phyloP scores from a whole-genome alignment of 2,888 invertebrate genomes.

The Megaustenia siamemsis region DNA sequence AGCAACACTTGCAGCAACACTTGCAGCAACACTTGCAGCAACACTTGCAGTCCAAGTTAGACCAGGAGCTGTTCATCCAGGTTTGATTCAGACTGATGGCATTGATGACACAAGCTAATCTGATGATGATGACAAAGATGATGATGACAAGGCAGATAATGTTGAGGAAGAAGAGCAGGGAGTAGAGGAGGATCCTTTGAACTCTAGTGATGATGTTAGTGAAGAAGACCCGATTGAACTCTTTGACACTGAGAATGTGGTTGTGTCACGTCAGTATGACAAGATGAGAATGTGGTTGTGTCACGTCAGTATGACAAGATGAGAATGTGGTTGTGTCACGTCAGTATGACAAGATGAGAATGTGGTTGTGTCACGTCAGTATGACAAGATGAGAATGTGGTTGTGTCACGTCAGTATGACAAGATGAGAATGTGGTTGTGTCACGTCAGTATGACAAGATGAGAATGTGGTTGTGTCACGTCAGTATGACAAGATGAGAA shows the following conservation, averaged over 20 bases:
- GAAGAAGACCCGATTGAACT: constrained; percentile 93
- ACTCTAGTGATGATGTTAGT: constrained; percentile 97
- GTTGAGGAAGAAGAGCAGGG: constrained; percentile 86
- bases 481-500: constrained; percentile 99
- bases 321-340: constrained; percentile 99
- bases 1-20: neutral
- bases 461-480: constrained; percentile 99
- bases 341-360: constrained; percentile 99
- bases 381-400: constrained; percentile 99
- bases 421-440: constrained; percentile 99
- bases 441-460: constrained; percentile 99
- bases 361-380: constrained; percentile 99
- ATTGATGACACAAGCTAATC: constrained; percentile 82
- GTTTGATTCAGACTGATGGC: constrained; percentile 79
- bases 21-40: neutral
- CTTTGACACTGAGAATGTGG: constrained; percentile 99
- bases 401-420: constrained; percentile 99
- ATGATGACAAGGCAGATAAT: constrained; percentile 87
- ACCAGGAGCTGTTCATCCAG: constrained; percentile 33
- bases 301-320: constrained; percentile 99
- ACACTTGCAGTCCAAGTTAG: constrained; percentile 13
- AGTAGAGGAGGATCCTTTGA: constrained; percentile 87
- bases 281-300: constrained; percentile 99
- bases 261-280: constrained; percentile 99
- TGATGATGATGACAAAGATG: constrained; percentile 84